Evolutionary conservation across 2,113 vertebrate species (phyloP).

Genomic region (Zosterops japonicus): DNA sequence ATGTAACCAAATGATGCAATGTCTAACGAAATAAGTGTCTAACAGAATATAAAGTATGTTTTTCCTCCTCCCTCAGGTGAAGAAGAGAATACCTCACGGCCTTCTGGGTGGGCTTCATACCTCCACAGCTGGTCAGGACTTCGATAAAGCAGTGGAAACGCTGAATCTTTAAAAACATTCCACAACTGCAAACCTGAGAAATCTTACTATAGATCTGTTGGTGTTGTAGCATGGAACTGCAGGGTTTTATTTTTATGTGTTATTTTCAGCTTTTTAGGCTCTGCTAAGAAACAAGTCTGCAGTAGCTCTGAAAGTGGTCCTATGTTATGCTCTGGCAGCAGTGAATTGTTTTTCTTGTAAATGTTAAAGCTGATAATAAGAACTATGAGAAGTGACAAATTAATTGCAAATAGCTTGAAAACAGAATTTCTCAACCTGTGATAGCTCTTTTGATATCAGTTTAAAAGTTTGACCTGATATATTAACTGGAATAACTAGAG

Average conservation of each 20-base stretch:
- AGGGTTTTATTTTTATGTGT: slow-evolving; percentile 4
- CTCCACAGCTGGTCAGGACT: slow-evolving; percentile 99
- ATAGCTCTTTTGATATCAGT: neutral
- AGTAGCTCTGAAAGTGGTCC: neutral
- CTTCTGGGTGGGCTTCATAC: slow-evolving; percentile 92
- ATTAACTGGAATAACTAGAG: slow-evolving; percentile 15
- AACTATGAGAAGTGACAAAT: neutral
- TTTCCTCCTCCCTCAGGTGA: slow-evolving; percentile 78
- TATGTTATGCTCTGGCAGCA: neutral
- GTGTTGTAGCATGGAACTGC: neutral
- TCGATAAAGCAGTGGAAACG: slow-evolving; percentile 69
- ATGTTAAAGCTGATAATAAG: neutral
- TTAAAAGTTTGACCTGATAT: neutral
- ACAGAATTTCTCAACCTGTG: neutral
- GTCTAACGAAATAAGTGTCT: neutral
- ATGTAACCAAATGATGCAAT: neutral
- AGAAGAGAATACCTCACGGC: slow-evolving; percentile 80
- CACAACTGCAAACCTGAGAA: slow-evolving; percentile 9
- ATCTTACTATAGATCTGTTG: neutral
- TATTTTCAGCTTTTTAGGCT: neutral
- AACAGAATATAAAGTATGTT: neutral
- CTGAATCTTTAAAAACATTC: slow-evolving; percentile 33
- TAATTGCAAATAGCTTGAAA: neutral
- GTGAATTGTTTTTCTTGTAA: neutral
- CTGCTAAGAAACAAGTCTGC: neutral